These are phyloP conservation scores for Tachysurus fulvidraco DNA, from an alignment of 2,113 vertebrate species.

Conservation along the genomic window DNA sequence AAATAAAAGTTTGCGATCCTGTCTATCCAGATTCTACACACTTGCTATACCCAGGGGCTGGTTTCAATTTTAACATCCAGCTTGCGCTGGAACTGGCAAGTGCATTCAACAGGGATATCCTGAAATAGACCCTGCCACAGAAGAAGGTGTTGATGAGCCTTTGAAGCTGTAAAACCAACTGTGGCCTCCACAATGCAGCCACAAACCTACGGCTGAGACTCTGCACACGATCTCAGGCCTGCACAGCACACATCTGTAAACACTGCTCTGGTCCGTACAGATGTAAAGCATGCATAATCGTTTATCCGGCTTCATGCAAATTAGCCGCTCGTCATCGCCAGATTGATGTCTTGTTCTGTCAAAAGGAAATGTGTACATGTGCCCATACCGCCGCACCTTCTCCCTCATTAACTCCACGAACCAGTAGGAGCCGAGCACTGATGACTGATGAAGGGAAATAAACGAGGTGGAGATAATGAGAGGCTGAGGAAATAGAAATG, in stretches of 20 bases:
- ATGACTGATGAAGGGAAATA: not conserved
- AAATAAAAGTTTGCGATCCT: not conserved
- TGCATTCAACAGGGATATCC: not conserved
- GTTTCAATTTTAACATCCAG: constrained; percentile 6
- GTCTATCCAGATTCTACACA: too few species aligned
- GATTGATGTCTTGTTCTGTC: constrained; percentile 7
- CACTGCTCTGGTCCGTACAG: not conserved
- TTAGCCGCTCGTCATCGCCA: not conserved
- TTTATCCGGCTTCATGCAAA: constrained; percentile 5
- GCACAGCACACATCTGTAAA: not conserved
- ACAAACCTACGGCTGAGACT: too few species aligned
- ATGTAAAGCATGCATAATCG: not conserved
- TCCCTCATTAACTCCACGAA: constrained; percentile 8
- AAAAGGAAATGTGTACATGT: not conserved
- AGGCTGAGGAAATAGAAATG: not conserved
- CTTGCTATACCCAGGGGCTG: not conserved
- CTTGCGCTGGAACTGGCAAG: not conserved
- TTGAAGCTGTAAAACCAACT: constrained; percentile 24
- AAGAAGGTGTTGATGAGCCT: constrained; percentile 34
- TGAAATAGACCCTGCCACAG: constrained; percentile 25
- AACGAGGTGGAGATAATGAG: not conserved
- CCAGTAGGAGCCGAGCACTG: not conserved
- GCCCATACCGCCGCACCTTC: not conserved
- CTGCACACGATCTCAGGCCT: too few species aligned
- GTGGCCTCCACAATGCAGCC: constrained; percentile 10